These are phyloP conservation scores for Carassius carassius DNA, from an alignment of 2,113 vertebrate genomes.

Conservation along the genomic window DNA sequence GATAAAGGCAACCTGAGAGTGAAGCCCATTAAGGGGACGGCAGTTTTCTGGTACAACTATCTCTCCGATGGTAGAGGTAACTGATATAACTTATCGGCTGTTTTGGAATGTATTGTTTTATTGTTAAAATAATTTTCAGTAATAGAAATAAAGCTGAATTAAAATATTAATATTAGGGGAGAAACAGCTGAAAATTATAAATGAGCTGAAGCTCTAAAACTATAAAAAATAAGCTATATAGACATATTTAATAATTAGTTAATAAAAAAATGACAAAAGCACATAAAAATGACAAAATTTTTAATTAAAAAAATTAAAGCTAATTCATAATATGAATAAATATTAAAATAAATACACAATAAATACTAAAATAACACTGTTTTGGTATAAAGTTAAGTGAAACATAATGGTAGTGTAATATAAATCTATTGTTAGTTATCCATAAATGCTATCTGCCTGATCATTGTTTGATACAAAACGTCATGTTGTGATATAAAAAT, in stretches of 20 bases:
- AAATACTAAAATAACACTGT: too few relatives aligned
- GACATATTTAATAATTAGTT: too few relatives aligned
- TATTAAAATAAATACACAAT: too few relatives aligned
- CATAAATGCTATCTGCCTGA: background rate
- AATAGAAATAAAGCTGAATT: background rate
- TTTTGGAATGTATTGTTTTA: background rate
- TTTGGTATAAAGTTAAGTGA: background rate
- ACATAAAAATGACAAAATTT: too few relatives aligned
- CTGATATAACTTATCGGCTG: background rate
- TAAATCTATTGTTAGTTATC: background rate
- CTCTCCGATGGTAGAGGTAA: constrained; percentile 94
- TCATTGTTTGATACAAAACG: background rate
- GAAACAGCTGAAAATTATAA: background rate
- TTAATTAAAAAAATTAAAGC: too few relatives aligned
- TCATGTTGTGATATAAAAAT: too few relatives aligned
- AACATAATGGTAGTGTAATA: background rate
- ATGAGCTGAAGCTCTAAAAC: background rate
- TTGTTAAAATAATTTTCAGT: background rate
- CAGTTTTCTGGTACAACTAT: constrained; percentile 99
- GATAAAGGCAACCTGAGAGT: constrained; percentile 94
- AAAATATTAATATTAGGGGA: background rate
- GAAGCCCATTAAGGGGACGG: constrained; percentile 91
- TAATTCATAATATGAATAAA: too few relatives aligned
- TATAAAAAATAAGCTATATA: background rate
- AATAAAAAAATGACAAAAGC: too few relatives aligned